Evolutionary conservation across 2,797 vertebrate species (phyloP), one percentile per base, ranked within the genome.

Genomic region (Eulemur mongoz): DNA sequence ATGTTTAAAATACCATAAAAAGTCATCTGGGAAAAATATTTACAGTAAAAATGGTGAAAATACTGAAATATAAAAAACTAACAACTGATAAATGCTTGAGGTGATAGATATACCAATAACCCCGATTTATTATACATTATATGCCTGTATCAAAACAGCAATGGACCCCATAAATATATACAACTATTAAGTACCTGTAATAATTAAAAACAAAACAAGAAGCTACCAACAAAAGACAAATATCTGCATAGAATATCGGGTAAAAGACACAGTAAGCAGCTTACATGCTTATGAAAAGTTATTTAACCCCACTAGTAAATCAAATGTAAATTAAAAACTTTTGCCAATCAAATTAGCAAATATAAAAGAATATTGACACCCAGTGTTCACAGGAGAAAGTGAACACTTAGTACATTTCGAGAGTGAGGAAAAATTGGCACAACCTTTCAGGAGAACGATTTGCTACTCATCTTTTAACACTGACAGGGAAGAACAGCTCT

Each of bases 301-400:
- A 52, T 17, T 61, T 48, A 52, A 48, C 59, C 73, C 95, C 38
- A 89, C 43, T 86, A 86, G 50, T 59, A 90, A 89, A 89, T 75
- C 18, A 88, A 78, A 70, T 65, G n/a, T 59, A 61, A 43, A 73
- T 87, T 27, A 84, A 97, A 93, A 43, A 11, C 61, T 69, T 94
- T 82, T 93, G 75, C n/a, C 38, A 75, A 69, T 81, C 13, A 54
- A 52, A 73, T 75, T 54, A 57, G 22, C n/a, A 97, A 78, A 80
- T 72, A 67, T 48, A 65, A 81, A 78, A 84, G 23, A 35, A 48
- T 63, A 65, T 83, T 27, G 50, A 50, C 4, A 93, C 32, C 48
- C 45, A 30, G n/a, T 20, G 27, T 59, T 75, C 32, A 7, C 0
- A 23, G 27, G n/a, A 91, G 72, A 82, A 92, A 81, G 70, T 13